Evolutionary conservation across 1,140 invertebrate species (phyloP).

Genomic region (Brachionus plicatilis): DNA sequence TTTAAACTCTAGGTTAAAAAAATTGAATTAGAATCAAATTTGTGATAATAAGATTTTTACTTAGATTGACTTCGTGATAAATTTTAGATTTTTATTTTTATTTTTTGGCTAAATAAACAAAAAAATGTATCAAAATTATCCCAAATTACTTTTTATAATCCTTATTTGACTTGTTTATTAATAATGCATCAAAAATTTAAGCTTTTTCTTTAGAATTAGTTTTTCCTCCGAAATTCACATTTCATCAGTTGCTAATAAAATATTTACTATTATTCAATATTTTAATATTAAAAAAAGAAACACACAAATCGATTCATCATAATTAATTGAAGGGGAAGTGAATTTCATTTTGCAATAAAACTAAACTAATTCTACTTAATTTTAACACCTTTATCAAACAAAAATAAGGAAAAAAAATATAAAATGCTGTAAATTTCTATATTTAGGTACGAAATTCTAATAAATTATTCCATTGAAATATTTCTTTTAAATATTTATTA

Average conservation of each 20-base stretch:
- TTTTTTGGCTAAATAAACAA: background rate
- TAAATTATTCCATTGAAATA: background rate
- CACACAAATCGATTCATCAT: background rate
- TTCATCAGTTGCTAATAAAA: background rate
- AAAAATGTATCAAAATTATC: background rate
- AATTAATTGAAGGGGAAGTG: background rate
- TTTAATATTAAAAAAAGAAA: background rate
- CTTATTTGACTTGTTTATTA: background rate
- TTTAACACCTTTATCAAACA: background rate
- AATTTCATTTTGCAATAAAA: background rate
- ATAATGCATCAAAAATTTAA: background rate
- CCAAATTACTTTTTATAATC: background rate
- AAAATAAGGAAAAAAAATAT: background rate
- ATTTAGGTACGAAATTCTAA: background rate
- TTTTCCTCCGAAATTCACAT: background rate
- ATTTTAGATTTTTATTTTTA: too few species aligned
- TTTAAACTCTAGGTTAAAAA: too few species aligned
- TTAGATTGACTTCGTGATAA: too few species aligned
- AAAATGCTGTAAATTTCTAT: background rate
- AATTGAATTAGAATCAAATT: too few species aligned
- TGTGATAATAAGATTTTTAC: too few species aligned
- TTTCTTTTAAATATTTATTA: background rate
- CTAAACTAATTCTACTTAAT: background rate
- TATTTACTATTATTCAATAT: background rate
- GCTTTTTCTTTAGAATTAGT: background rate